Base-by-base conservation (phyloP, 37 sponge, comb jelly and placozoan genomes). In the Diacarnus erythraeanus region DNA sequence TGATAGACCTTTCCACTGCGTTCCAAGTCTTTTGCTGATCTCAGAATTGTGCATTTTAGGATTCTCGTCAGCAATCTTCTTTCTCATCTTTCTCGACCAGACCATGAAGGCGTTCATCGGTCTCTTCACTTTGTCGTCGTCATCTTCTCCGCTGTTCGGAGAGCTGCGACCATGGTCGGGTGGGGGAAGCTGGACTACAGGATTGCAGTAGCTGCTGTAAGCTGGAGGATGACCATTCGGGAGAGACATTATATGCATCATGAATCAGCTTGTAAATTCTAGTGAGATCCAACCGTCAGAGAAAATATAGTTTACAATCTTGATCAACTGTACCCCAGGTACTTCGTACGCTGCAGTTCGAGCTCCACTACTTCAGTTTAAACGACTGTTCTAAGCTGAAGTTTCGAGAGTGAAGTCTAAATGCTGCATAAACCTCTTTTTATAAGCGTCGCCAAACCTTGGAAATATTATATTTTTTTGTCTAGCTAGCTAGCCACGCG, bases 31-130 rank as follows among this genome's bases (percentile, higher is more conserved):
- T 68, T 94, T 95, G 80, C 91, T 90, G 71, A 99, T 99, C 77
- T 99, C 99, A 3, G 99, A 99, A 59, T 99, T 99, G 89, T 99
- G 99, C 97, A 99, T 93, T 72, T 99, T 99, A 0, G 99, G 99
- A 63, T 99, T 96, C 74, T 99, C 99, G 64, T 99, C 94, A 0
- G 99, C 99, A 43, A 99, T 89, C 81, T 99, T 92, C 80, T 93
- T 89, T 76, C 99, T 86, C 86, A 93, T 88, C 69, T 89, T 94
- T 20, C 97, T 75, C 9, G 97, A 92, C 99, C 99, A 99, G 31
- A 99, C 99, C 99, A 99, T 99, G 87, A 99, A 99, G 0, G 99
- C 99, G 77, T 99, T 99, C 99, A 99, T 99, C 0, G 99, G 99
- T 72, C 99, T 71, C 72, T 99, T 99, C 63, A 99, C 92, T 57